phyloP scores from a whole-genome alignment of 2,797 vertebrate species.

The Cacajao melanocephalus region DNA sequence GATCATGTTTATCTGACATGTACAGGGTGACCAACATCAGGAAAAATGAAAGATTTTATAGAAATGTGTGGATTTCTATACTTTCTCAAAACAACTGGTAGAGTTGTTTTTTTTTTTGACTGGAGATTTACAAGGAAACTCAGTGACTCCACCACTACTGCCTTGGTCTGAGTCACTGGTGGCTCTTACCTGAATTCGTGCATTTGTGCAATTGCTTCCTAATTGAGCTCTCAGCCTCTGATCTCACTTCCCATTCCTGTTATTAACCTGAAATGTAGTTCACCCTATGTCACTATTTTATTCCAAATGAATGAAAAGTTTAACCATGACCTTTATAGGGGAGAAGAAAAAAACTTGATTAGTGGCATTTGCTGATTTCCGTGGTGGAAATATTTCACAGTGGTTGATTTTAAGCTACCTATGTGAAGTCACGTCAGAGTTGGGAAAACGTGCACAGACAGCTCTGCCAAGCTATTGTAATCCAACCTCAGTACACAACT shows the following conservation, averaged over 20 bases:
- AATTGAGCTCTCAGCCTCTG: neutral
- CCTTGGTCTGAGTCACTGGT: fast-evolving
- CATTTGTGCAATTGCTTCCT: neutral
- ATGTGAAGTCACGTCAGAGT: neutral
- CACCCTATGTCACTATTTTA: neutral
- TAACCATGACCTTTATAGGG: neutral
- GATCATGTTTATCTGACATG: neutral
- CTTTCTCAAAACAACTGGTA: neutral
- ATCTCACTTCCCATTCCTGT: neutral
- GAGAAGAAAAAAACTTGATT: neutral
- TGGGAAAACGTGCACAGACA: neutral
- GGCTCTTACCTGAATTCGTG: neutral
- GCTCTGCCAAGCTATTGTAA: neutral
- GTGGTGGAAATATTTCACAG: neutral
- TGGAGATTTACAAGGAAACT: neutral
- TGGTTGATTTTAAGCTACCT: neutral
- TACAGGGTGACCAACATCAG: neutral
- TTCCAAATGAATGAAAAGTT: neutral
- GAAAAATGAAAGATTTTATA: neutral
- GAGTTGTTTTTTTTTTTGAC: neutral
- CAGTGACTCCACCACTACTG: neutral
- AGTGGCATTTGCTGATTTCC: neutral
- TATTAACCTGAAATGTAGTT: neutral
- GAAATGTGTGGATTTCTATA: neutral
- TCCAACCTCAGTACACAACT: fast-evolving